Conservation (phyloP, 1,140 invertebrate genomes). For the Nylanderia fulva region DNA sequence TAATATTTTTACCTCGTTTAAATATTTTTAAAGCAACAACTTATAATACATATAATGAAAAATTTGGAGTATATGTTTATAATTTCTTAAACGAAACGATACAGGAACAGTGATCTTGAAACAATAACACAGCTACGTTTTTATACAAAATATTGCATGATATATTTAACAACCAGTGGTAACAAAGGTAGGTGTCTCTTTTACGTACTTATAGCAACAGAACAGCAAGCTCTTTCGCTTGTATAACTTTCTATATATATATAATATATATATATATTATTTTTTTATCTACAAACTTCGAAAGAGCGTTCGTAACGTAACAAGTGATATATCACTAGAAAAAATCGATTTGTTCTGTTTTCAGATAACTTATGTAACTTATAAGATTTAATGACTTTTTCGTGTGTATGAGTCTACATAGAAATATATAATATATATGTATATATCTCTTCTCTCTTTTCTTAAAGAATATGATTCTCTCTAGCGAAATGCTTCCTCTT, state of each 20-base stretch:
- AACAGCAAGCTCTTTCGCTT: constrained; percentile 73
- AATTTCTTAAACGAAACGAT: too few relatives aligned
- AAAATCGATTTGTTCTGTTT: constrained; percentile 60
- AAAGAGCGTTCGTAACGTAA: constrained; percentile 74
- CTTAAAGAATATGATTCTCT: constrained; percentile 45
- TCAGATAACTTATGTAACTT: constrained; percentile 73
- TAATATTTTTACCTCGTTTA: not conserved
- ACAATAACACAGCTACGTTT: constrained; percentile 42
- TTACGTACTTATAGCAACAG: constrained; percentile 74
- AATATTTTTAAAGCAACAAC: too few relatives aligned
- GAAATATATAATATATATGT: constrained; percentile 73
- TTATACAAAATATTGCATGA: constrained; percentile 80
- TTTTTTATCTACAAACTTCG: constrained; percentile 55
- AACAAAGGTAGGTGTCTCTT: constrained; percentile 81
- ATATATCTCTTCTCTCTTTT: constrained; percentile 62
- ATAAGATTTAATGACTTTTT: constrained; percentile 79
- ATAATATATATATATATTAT: constrained; percentile 49
- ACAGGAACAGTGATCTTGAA: not conserved
- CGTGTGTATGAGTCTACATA: constrained; percentile 73
- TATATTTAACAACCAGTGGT: constrained; percentile 83
- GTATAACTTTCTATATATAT: constrained; percentile 65
- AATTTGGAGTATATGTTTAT: too few relatives aligned
- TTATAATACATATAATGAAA: too few relatives aligned
- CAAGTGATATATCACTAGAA: constrained; percentile 77
- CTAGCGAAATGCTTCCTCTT: constrained; percentile 43